Evolutionary conservation across 2,797 vertebrate species (phyloP), one percentile per base, ranked within the genome.

Genomic region (Lepilemur septentrionalis): DNA sequence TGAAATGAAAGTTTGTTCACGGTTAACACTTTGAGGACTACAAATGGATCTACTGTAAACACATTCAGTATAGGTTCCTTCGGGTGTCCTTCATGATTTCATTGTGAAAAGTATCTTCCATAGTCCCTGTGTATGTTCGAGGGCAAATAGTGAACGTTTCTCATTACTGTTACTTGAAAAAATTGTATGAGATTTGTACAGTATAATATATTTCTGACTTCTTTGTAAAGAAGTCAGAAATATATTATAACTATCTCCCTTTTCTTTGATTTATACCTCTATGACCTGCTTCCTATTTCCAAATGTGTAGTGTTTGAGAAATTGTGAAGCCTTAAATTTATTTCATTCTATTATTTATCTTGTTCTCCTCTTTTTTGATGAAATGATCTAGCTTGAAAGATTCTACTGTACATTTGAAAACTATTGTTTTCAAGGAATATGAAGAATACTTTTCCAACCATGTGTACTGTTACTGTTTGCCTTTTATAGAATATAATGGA

Each of bases 361-460:
- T 8, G 10, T 78, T 70, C 15, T 73, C 61, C 55, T 38, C 20
- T 73, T 76, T 84, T 67, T 70, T 69, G 0, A 57, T 86, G 43
- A 86, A 92, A n/a, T 84, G 41, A 83, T 89, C 22, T 41, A 70
- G 30, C 67, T 94, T 93, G 22, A 52, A 79, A 75, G 63, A 93
- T 35, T 94, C 57, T 93, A 7, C 48, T 48, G 4, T 78, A 17
- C 70, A 61, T 90, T 92, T 95, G 28, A n/a, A 93, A 95, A 70
- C 38, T 69, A 4, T 41, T 88, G 28, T 72, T 78, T 92, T 92
- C 10, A 17, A 83, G 35, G 18, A 69, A 46, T 85, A 30, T 72
- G 50, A 91, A 57, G 57, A 80, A 80, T 87, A 84, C 10, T 69
- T 95, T 96, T 89, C 43, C 9, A 73, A 0, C 55, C 41, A 46